A percentile compares a stretch with the other conserved stretches of the same genome.
These are phyloP conservation scores for Brassicogethes aeneus DNA, from an alignment of 2,888 invertebrate species.

Conservation along the genomic window DNA sequence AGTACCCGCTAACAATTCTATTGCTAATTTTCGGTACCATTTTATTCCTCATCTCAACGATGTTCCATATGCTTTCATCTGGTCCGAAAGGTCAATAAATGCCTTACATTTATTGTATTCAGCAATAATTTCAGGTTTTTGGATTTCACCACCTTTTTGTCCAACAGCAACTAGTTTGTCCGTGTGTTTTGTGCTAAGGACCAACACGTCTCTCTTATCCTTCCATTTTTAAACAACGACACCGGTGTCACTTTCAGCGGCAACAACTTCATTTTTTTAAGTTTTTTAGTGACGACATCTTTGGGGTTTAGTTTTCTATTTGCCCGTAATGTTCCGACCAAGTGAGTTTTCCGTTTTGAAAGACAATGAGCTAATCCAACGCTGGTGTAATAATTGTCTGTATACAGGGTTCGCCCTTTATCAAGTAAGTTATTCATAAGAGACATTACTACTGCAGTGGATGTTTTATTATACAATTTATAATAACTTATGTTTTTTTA, in stretches of 20 bases:
- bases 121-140: too few species aligned
- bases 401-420: slow-evolving; percentile 8
- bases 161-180: too few species aligned
- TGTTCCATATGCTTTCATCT: too few species aligned
- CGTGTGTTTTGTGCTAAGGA: slow-evolving; percentile 9
- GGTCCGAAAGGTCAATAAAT: too few species aligned
- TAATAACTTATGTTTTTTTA: background rate
- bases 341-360: slow-evolving; percentile 12
- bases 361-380: slow-evolving; percentile 12
- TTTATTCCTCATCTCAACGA: slow-evolving; percentile 9
- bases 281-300: slow-evolving; percentile 11
- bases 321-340: slow-evolving; percentile 13
- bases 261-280: slow-evolving; percentile 5
- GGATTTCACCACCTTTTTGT: too few species aligned
- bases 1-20: slow-evolving; percentile 7
- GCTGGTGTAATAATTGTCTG: slow-evolving; percentile 15
- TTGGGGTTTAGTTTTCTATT: slow-evolving; percentile 12
- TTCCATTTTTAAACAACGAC: slow-evolving; percentile 14
- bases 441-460: background rate
- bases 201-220: slow-evolving; percentile 11
- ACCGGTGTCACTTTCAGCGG: background rate
- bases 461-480: background rate
- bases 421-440: background rate
- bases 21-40: slow-evolving; percentile 11
- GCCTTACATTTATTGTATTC: too few species aligned